Conservation (phyloP, 2,113 vertebrate genomes). For the Coregonus clupeaformis region DNA sequence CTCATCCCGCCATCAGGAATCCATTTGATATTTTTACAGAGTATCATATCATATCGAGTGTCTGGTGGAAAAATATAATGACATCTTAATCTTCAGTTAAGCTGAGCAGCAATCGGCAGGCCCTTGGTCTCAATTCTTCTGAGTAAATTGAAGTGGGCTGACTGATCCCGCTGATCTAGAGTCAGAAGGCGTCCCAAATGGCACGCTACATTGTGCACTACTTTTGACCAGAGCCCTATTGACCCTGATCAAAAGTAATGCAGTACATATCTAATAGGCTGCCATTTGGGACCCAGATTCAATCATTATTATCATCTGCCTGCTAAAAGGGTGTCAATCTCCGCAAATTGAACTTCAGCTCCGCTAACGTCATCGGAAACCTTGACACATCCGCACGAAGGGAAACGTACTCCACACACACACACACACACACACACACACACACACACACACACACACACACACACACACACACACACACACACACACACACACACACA, state of each 20-base stretch:
- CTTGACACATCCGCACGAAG: constrained; percentile 5
- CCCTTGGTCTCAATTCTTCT: neutral
- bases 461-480: too few species aligned
- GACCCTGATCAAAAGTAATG: too few species aligned
- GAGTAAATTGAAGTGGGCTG: constrained; percentile 30
- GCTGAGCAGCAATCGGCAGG: neutral
- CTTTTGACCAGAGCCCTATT: too few species aligned
- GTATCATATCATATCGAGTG: constrained; percentile 22
- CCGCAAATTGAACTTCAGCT: constrained; percentile 44
- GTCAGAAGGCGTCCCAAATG: constrained; percentile 25
- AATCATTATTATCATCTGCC: constrained; percentile 12
- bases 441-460: too few species aligned
- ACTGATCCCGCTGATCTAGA: constrained; percentile 7
- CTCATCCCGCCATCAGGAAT: neutral
- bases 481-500: too few species aligned
- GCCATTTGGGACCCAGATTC: too few species aligned
- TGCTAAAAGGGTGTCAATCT: constrained; percentile 38
- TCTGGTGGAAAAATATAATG: neutral
- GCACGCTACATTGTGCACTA: too few species aligned
- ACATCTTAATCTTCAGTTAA: constrained; percentile 15
- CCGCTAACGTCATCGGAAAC: constrained; percentile 13
- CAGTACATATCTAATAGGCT: too few species aligned
- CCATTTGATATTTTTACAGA: neutral
- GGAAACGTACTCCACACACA: too few species aligned
- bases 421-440: too few species aligned